Evolutionary conservation across 2,797 vertebrate genomes (phyloP), one percentile per base, ranked within the genome.

Genomic region (Hippoglossus hippoglossus): DNA sequence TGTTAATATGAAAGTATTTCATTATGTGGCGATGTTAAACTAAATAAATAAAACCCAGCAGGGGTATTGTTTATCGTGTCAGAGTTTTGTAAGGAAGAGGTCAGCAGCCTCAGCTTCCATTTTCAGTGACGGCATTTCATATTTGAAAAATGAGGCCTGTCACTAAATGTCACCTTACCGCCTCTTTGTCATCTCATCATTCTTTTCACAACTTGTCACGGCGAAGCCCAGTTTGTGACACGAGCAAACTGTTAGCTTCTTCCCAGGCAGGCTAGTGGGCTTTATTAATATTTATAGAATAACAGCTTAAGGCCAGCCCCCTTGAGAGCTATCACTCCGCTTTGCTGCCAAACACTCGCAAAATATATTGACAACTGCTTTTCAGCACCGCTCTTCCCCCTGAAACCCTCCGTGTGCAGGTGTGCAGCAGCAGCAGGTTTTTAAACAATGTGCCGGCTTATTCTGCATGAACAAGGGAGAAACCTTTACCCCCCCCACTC

Each of bases 261-360:
- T 90, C 90, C 86, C 81, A 87, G 90, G 91, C 89, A 93, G 90
- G 86, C 88, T 86, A 51, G 80, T 85, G 93, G 91, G 89, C 91
- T 90, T 90, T 89, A 94, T 94, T 94, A 91, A 94, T 95, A 94
- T 93, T 94, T 89, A 92, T 84, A 92, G 93, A 90, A 93, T 92
- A 94, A 90, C 91, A 91, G 92, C 92, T 93, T 94, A 85, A 92
- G 94, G 94, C 89, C 88, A 94, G 93, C 82, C 92, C 94, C 92
- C 91, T 86, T 55, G 89, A 94, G 91, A 91, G 90, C 83, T 83
- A 89, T 92, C 91, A 91, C 84, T 92, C 87, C 80, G 86, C 67
- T 93, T 78, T 80, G 82, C 85, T 88, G 87, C 88, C 90, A 90
- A 94, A 95, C 90, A 83, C 89, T 90, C 81, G 72, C 92, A 90